These are phyloP conservation scores for Edolisoma coerulescens DNA, from an alignment of 2,113 vertebrate species.

Conservation along the genomic window DNA sequence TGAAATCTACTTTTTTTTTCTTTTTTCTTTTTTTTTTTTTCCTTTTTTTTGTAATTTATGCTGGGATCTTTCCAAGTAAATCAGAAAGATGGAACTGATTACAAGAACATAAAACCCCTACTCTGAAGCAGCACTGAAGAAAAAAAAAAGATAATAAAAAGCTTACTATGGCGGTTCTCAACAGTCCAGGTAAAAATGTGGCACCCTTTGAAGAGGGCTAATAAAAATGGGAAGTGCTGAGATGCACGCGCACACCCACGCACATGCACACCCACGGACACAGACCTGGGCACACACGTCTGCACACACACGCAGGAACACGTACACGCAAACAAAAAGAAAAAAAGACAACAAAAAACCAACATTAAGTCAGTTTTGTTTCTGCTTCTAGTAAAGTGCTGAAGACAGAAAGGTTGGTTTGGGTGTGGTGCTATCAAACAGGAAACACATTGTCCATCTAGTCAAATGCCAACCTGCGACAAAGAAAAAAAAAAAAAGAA, in stretches of 20 bases:
- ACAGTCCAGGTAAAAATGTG: constrained; percentile 76
- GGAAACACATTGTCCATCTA: constrained; percentile 80
- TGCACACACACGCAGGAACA: background rate
- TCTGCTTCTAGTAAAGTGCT: constrained; percentile 82
- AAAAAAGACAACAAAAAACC: background rate
- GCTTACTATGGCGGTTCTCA: constrained; percentile 62
- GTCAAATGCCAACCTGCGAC: constrained; percentile 52
- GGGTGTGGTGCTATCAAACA: constrained; percentile 75
- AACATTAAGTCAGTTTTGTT: constrained; percentile 57
- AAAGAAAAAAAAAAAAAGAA: background rate
- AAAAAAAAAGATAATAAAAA: constrained; percentile 14
- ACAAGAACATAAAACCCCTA: constrained; percentile 16
- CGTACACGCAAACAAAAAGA: background rate
- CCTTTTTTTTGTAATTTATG: background rate
- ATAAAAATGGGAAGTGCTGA: constrained; percentile 67
- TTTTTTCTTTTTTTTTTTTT: background rate
- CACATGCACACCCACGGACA: background rate
- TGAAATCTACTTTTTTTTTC: constrained; percentile 27
- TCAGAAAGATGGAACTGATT: constrained; percentile 44
- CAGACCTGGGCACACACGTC: background rate
- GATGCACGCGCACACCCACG: background rate
- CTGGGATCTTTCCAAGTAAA: constrained; percentile 47
- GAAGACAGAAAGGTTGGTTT: constrained; percentile 75
- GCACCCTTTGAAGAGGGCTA: constrained; percentile 70
- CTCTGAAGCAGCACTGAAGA: constrained; percentile 46